Evolutionary conservation across 2,113 vertebrate genomes (phyloP).

Genomic region (Eira barbara): DNA sequence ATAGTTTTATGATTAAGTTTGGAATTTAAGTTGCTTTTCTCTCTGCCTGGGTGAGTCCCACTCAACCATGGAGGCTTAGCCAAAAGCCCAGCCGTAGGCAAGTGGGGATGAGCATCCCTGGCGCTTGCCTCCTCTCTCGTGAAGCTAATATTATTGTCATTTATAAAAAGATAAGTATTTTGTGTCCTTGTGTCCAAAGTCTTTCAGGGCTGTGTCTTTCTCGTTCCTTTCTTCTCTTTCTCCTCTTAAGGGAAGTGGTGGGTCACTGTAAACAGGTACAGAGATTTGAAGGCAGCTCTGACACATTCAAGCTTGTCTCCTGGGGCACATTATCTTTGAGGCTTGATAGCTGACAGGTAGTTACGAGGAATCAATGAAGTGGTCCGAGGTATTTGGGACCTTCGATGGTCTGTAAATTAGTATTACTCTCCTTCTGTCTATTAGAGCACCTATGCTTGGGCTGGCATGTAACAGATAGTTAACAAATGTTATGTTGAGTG

Average conservation of each 20-base stretch:
- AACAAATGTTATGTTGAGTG: neutral
- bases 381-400: neutral
- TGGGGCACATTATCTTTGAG: neutral
- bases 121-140: neutral
- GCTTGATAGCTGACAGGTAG: neutral
- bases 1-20: slow-evolving; percentile 8
- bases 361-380: neutral
- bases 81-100: neutral
- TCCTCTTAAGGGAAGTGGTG: neutral
- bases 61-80: neutral
- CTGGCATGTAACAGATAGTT: neutral
- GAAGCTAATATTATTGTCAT: neutral
- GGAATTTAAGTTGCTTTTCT: slow-evolving; percentile 1
- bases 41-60: neutral
- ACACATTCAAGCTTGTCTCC: neutral
- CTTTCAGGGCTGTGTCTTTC: neutral
- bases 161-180: neutral
- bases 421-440: neutral
- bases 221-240: neutral
- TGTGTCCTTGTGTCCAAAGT: neutral
- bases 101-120: neutral
- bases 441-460: neutral
- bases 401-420: neutral
- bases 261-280: neutral
- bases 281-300: neutral